Evolutionary conservation across 2,113 vertebrate genomes (phyloP).

Genomic region (Oxyura jamaicensis): DNA sequence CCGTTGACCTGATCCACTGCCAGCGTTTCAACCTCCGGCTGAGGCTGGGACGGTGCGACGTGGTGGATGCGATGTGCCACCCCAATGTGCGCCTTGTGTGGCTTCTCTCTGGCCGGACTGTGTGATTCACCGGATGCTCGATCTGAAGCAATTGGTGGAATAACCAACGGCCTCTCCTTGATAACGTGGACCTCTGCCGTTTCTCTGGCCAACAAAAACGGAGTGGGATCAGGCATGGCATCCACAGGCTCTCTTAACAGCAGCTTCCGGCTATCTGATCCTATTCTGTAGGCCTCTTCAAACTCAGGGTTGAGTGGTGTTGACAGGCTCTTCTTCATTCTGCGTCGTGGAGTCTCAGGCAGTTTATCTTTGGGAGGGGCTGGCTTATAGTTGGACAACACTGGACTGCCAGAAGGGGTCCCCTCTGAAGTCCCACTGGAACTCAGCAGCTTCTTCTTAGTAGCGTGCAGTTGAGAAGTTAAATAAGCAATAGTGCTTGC

Average conservation of each 20-base stretch:
- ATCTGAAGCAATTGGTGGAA: conserved; percentile 89
- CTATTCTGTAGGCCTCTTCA: conserved; percentile 91
- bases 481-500: conserved; percentile 95
- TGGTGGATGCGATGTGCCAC: conserved; percentile 93
- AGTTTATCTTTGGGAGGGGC: conserved; percentile 88
- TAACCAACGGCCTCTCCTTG: conserved; percentile 89
- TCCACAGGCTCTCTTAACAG: conserved; percentile 89
- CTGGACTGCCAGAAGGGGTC: conserved; percentile 85
- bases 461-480: conserved; percentile 93
- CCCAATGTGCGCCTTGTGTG: conserved; percentile 87
- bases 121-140: conserved; percentile 76
- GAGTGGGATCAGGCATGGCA: conserved; percentile 96
- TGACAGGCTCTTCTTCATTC: conserved; percentile 97
- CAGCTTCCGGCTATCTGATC: conserved; percentile 86
- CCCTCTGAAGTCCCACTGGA: conserved; percentile 82
- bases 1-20: conserved; percentile 92
- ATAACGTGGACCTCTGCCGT: conserved; percentile 84
- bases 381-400: conserved; percentile 85
- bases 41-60: conserved; percentile 64
- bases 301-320: conserved; percentile 93
- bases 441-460: conserved; percentile 88
- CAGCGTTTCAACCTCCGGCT: conserved; percentile 88
- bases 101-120: conserved; percentile 86
- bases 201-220: conserved; percentile 89
- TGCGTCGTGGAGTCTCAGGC: conserved; percentile 84